Evolutionary conservation across 2,888 invertebrate species (phyloP), one percentile per base, ranked within the genome.

Genomic region (Aleiodes leptofemur): DNA sequence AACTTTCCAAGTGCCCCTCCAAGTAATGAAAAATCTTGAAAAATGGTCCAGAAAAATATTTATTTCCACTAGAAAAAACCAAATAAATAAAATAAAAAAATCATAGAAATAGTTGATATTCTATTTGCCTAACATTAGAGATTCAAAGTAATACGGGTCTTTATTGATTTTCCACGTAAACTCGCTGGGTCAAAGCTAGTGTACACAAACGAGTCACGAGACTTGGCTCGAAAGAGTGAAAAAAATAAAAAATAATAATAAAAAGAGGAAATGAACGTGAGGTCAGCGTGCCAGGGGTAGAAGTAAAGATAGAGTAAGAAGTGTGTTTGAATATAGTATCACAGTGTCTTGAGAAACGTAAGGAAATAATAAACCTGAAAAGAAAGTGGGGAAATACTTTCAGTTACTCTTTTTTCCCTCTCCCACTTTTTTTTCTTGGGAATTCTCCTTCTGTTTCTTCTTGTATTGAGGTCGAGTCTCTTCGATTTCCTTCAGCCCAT

Each of bases 131-230:
- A 31, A 31, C 31, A 16, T 57, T 16, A 43, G 69, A 78, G 74
- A 72, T 79, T 79, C 75, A 70, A 74, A 74, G 78, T 74, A 16
- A 57, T 31, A 13, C 29, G 31, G 57, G 56, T 38, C 76, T 72
- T 55, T 73, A 78, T 79, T 75, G 80, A 80, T 79, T 78, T 78
- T 79, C 73, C 73, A 14, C 66, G 69, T 74, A 69, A 55, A 64
- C 31, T 68, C 51, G 76, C 73, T 74, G 71, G 79, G 79, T 76
- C 76, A 80, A 78, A 75, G 74, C 43, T 43, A 75, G 80, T 78
- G 53, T 71, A 61, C 59, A 59, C 57, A 59, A 13, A 31, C 31
- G 57, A 68, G 51, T 72, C 71, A 76, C 68, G 59, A 68, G 69
- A 61, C 71, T 34, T 31, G 48, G 57, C 9, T 59, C 59, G 31